Base-by-base conservation (phyloP, 2,888 invertebrate species). In the Charanyca ferruginea region DNA sequence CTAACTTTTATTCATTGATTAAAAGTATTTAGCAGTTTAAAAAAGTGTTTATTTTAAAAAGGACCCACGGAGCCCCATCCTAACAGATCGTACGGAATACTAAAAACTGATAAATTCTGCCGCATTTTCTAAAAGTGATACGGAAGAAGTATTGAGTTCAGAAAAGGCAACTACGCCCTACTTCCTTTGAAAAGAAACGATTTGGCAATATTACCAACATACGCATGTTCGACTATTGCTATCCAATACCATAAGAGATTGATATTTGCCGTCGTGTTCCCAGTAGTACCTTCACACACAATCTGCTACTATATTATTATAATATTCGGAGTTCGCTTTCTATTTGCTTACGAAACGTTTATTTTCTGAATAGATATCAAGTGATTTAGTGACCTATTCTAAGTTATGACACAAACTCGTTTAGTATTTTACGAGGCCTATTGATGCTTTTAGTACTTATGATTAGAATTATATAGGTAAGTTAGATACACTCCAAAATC, bases 171-270 rank as follows among this genome's bases (percentile, higher is more conserved):
- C 44, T 23, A 35, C 42, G 20, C 32, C 11, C 28, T 20, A 49
- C 22, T 22, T 49, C 48, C 44, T 71, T 53, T 70, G 51, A 63
- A 55, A 62, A 51, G 42, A 38, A 66, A 73, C 45, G 25, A 48
- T 54, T 64, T 55, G 20, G n/a, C 41, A 38, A 73, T 75, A 45
- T 69, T 32, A 65, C 65, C 42, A 42, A 28, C 42, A 28, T 7
- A 32, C 44, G 44, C 35, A 8, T 58, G 42, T 61, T 58, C 23
- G 23, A 20, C 32, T 55, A 52, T 73, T 55, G 48, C 73, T 65
- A 77, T 66, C 62, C 65, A 79, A 74, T 77, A 74, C 48, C 54
- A 16, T 59, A 68, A 59, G 65, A 79, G 58, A 77, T 73, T 78
- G 64, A 62, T 69, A 65, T 62, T 66, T 54, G 45, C 60, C 41